These are phyloP conservation scores for Microcebus tavaratra DNA, from an alignment of 2,113 vertebrate species.

Conservation along the genomic window DNA sequence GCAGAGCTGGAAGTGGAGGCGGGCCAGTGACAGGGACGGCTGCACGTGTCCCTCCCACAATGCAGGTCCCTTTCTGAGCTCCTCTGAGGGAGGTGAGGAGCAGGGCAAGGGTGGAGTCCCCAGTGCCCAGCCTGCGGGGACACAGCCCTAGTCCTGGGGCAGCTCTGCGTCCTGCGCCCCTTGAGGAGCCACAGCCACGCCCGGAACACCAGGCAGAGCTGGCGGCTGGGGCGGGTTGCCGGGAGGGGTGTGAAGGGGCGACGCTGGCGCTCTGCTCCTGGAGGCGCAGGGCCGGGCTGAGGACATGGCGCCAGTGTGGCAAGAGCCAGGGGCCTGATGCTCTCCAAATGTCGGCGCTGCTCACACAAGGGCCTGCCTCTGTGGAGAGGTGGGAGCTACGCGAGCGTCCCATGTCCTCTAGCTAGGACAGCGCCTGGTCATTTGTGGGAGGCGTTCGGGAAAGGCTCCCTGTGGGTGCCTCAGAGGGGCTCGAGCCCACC, in stretches of 20 bases:
- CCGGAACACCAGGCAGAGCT: background rate
- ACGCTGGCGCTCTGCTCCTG: rapidly evolving
- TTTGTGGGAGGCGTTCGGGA: background rate
- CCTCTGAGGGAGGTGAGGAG: background rate
- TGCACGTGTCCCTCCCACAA: rapidly evolving
- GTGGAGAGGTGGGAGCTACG: background rate
- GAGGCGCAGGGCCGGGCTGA: background rate
- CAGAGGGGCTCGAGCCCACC: background rate
- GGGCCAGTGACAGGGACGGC: too few relatives aligned
- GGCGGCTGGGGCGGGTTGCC: rapidly evolving
- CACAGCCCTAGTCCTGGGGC: background rate
- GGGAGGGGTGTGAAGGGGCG: too few relatives aligned
- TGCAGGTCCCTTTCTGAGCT: background rate
- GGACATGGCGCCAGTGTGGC: background rate
- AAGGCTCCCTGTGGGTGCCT: background rate
- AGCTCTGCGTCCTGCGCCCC: background rate
- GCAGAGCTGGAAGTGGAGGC: background rate
- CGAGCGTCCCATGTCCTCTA: background rate
- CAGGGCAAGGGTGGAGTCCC: background rate
- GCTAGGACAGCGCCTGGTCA: background rate
- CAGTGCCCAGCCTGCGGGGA: background rate
- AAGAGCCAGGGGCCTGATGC: background rate
- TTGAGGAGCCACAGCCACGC: background rate
- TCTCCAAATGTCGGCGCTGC: background rate
- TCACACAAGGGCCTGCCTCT: background rate